These are phyloP conservation scores for Sylvilagus floridanus DNA, from an alignment of 2,797 vertebrate genomes.

Conservation along the genomic window DNA sequence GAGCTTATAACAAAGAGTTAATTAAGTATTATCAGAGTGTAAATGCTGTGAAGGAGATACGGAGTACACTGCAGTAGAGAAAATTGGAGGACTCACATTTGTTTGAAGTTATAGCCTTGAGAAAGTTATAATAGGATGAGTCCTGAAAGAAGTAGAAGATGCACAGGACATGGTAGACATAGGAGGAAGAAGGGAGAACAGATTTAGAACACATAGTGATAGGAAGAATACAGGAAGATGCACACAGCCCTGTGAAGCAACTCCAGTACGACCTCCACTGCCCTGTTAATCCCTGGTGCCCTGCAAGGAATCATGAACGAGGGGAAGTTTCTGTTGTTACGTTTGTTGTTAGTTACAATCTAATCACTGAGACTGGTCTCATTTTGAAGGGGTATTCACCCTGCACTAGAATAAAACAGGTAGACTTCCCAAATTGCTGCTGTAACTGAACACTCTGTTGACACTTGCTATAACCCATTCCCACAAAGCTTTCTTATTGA, in stretches of 20 bases:
- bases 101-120: not conserved
- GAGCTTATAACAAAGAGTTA: not conserved
- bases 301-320: not conserved
- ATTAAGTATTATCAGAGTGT: not conserved
- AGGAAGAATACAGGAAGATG: not conserved
- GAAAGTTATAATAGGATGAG: not conserved
- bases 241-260: accelerated
- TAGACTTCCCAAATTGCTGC: not conserved
- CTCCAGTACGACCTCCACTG: too few species aligned
- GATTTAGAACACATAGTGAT: accelerated
- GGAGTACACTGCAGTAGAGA: accelerated
- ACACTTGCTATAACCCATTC: too few species aligned
- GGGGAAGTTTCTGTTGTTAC: accelerated
- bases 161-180: not conserved
- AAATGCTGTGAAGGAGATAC: too few species aligned
- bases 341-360: not conserved
- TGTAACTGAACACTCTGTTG: not conserved
- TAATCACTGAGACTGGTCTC: not conserved
- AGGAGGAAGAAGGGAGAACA: not conserved
- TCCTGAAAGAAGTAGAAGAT: not conserved
- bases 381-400: not conserved
- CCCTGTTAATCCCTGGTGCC: not conserved
- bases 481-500: not conserved
- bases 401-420: not conserved
- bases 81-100: not conserved